Percentiles rank a stretch among this genome's conserved stretches.
phyloP scores from a whole-genome alignment of 2,113 vertebrate species.

The Conger conger region DNA sequence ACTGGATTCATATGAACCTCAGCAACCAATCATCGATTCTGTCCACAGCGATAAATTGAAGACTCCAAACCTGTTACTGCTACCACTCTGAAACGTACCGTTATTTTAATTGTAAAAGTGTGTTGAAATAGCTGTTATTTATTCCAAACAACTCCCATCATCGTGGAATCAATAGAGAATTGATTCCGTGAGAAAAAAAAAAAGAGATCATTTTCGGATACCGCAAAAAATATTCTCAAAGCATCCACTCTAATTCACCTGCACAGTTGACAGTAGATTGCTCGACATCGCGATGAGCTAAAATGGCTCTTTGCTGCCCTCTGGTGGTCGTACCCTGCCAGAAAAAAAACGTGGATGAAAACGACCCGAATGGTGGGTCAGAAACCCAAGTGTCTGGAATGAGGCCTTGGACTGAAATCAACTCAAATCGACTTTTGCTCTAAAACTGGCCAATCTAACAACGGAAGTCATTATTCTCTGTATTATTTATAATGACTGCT shows the following conservation, averaged over 20 bases:
- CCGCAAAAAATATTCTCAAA: background rate
- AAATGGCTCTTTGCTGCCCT: constrained; percentile 12
- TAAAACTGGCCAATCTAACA: no score
- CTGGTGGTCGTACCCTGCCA: background rate
- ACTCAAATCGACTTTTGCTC: no score
- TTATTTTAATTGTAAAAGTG: background rate
- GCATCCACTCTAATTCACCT: background rate
- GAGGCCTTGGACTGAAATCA: no score
- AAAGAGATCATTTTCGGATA: no score
- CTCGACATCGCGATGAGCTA: background rate
- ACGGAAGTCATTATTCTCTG: no score
- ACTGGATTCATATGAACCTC: no score
- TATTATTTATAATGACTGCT: no score
- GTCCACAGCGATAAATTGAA: no score
- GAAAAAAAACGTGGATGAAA: background rate
- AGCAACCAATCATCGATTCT: no score
- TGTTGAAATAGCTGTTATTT: background rate
- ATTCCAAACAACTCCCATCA: background rate
- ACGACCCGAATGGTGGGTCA: background rate
- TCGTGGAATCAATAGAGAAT: background rate
- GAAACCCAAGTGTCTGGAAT: no score
- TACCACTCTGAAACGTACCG: background rate
- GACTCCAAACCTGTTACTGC: no score
- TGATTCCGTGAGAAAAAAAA: background rate
- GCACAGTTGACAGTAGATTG: background rate